Evolutionary conservation across 2,113 vertebrate species (phyloP), one percentile per base, ranked within the genome.

Genomic region (Anas platyrhynchos): DNA sequence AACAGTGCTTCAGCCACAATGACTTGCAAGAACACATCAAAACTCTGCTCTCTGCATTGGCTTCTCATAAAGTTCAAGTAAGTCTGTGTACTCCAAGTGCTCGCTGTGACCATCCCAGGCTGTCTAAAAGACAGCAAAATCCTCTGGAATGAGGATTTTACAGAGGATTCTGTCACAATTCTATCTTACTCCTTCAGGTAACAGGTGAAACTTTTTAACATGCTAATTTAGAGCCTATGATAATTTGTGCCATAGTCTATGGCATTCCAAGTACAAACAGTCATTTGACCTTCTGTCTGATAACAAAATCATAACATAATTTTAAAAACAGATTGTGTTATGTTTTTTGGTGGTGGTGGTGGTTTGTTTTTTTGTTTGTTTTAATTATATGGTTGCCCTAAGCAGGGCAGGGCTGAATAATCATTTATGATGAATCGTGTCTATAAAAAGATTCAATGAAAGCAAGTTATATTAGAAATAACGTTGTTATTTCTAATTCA

Each of bases 231-330:
- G 43, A 83, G 72, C 20, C 79, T 81, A 16, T 27, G 29, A 88
- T 80, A 86, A 96, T 89, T 95, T 94, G 85, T 83, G 52, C 72
- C 29, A 77, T 31, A 14, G n/a, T 52, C 76, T 89, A 6, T 85
- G 83, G 75, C 74, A 78, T 69, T 90, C 46, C 65, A 83, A 71
- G 72, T 48, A 80, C 75, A 86, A 94, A 86, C 67, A 82, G 23
- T 84, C 50, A 56, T 71, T 67, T 95, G 79, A 90, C 85, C 72
- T 95, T 65, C 50, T 83, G 75, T 77, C 89, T 72, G 61, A 87
- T n/a, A 96, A 88, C 67, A 89, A 79, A 87, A 83, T 50, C 36
- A 44, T 73, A 89, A 87, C 66, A 75, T 31, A 86, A 87, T 95
- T 95, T 86, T 14, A 3, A 81, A 91, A 91, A 83, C 6, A 93